Conservation (phyloP, 1,140 invertebrate species). For the Sipha flava region DNA sequence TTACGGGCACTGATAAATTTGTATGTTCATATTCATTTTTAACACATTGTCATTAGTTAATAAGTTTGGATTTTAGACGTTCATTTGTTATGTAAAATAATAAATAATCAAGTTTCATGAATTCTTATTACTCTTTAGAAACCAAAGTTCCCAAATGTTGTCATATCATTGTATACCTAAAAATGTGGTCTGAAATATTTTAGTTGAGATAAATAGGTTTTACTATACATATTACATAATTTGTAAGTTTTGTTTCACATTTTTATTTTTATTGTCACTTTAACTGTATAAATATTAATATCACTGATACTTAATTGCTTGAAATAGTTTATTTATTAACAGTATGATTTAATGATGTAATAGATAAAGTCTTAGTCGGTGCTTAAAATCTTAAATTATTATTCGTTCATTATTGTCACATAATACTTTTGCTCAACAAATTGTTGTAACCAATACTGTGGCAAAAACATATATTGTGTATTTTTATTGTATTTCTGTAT, state of each 20-base stretch:
- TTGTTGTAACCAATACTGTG: neutral
- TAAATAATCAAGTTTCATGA: neutral
- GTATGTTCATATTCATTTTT: neutral
- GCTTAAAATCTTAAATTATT: neutral
- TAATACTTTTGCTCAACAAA: neutral
- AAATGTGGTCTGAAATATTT: neutral
- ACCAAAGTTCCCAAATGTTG: neutral
- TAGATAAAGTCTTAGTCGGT: neutral
- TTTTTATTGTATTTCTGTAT: neutral
- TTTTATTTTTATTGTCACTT: neutral
- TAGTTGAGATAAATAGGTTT: neutral
- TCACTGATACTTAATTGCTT: neutral
- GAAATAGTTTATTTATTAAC: neutral
- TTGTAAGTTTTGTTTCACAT: neutral
- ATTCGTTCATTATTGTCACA: neutral
- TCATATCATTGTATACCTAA: conserved; percentile 4
- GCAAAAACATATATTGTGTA: neutral
- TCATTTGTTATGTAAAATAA: too few relatives aligned
- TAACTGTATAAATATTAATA: neutral
- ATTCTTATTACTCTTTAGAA: neutral
- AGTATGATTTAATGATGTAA: neutral
- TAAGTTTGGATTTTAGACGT: too few relatives aligned
- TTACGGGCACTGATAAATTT: neutral
- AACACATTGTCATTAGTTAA: too few relatives aligned
- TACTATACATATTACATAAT: neutral